Percentiles rank a stretch among this genome's conserved stretches.
Conservation (phyloP, 2,797 vertebrate species). For the Falco columbarius region DNA sequence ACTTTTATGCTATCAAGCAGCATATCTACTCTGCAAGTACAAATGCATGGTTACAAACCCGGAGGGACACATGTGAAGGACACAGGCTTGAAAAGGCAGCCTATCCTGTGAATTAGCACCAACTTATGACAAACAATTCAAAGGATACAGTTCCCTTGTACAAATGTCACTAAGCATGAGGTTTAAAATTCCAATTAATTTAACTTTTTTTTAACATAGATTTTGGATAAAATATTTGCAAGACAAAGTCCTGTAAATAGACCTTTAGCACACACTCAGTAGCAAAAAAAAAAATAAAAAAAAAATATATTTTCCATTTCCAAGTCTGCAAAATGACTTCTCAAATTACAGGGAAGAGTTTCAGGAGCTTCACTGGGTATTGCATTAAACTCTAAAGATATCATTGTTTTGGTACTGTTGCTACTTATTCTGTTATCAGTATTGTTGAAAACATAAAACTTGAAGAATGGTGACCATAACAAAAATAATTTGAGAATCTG, state of each 20-base stretch:
- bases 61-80: not conserved
- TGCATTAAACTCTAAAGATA: not conserved
- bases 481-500: slow-evolving; percentile 21
- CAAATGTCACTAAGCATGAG: not conserved
- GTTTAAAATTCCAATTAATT: not conserved
- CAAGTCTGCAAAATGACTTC: not conserved
- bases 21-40: not conserved
- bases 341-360: not conserved
- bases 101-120: not conserved
- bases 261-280: not conserved
- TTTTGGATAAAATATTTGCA: not conserved
- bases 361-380: not conserved
- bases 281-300: not conserved
- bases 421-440: not conserved
- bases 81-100: not conserved
- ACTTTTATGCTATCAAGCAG: not conserved
- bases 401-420: not conserved
- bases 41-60: not conserved
- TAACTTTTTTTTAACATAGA: not conserved
- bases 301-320: not conserved
- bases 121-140: not conserved
- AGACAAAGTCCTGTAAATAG: not conserved
- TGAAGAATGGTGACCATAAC: not conserved
- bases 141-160: not conserved
- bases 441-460: slow-evolving; percentile 20